phyloP scores from a whole-genome alignment of 2,113 vertebrate species.

The Geococcyx californianus region DNA sequence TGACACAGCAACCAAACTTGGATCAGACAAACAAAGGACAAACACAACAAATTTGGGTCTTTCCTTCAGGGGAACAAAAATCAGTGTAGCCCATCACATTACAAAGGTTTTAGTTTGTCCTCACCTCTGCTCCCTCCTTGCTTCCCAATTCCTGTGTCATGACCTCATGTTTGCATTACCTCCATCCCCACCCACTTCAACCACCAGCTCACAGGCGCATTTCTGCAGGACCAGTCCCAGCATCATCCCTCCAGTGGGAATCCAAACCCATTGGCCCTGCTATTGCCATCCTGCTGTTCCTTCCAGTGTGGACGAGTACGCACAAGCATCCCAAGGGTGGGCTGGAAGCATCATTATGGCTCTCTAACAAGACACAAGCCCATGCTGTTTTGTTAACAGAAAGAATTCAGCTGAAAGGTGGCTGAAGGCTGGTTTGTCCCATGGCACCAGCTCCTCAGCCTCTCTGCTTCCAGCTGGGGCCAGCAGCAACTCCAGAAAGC shows the following conservation, averaged over 20 bases:
- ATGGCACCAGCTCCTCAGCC: no score
- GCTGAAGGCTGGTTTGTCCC: neutral
- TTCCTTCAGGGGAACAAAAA: neutral
- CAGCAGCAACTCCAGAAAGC: no score
- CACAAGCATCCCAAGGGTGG: neutral
- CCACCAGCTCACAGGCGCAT: no score
- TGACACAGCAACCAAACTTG: neutral
- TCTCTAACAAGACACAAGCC: neutral
- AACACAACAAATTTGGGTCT: neutral
- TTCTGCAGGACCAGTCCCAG: no score
- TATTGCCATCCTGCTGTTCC: no score
- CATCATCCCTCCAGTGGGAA: no score
- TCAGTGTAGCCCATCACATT: neutral
- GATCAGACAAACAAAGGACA: accelerated
- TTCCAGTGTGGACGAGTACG: accelerated
- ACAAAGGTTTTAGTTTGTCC: neutral
- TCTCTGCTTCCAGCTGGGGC: no score
- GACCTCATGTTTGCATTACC: accelerated
- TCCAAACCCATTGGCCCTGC: no score
- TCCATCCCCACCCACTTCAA: neutral
- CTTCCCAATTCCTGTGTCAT: neutral
- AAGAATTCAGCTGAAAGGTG: neutral
- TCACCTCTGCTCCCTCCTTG: neutral
- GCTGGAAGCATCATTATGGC: neutral
- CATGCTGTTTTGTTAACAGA: neutral